Evolutionary conservation across 2,888 invertebrate species (phyloP).

Genomic region (Pandemis heparana): DNA sequence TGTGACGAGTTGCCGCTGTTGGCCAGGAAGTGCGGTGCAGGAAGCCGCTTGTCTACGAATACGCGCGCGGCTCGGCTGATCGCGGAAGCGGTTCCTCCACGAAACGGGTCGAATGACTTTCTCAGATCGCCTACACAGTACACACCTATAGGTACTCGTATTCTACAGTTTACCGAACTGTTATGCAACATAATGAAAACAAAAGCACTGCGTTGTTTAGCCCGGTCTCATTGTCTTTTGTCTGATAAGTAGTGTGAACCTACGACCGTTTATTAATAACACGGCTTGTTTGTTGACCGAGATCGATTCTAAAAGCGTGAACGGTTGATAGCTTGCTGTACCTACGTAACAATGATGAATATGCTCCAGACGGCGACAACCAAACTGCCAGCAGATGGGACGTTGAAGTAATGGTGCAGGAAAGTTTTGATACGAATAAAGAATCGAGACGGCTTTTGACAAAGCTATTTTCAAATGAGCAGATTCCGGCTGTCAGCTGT

Average conservation of each 20-base stretch:
- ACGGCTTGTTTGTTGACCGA: slow-evolving; percentile 18
- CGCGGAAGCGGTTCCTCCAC: slow-evolving; percentile 59
- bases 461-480: neutral
- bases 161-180: slow-evolving; percentile 54
- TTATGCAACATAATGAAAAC: slow-evolving; percentile 56
- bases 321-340: neutral
- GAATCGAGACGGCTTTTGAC: neutral
- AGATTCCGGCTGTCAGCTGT: neutral
- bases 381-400: neutral
- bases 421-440: neutral
- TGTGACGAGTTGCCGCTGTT: slow-evolving; percentile 51
- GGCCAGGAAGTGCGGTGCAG: slow-evolving; percentile 56
- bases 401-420: neutral
- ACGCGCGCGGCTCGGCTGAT: slow-evolving; percentile 39
- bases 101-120: slow-evolving; percentile 63
- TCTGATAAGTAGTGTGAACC: slow-evolving; percentile 42
- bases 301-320: slow-evolving; percentile 19
- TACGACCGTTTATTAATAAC: slow-evolving; percentile 31
- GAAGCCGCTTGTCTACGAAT: slow-evolving; percentile 48
- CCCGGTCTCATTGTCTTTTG: slow-evolving; percentile 48
- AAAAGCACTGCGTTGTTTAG: slow-evolving; percentile 51
- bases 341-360: slow-evolving; percentile 14
- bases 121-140: slow-evolving; percentile 30
- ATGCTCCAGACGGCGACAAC: neutral
- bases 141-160: slow-evolving; percentile 15